Conservation (phyloP, 2,888 invertebrate species). For the Octonoba sinensis region DNA sequence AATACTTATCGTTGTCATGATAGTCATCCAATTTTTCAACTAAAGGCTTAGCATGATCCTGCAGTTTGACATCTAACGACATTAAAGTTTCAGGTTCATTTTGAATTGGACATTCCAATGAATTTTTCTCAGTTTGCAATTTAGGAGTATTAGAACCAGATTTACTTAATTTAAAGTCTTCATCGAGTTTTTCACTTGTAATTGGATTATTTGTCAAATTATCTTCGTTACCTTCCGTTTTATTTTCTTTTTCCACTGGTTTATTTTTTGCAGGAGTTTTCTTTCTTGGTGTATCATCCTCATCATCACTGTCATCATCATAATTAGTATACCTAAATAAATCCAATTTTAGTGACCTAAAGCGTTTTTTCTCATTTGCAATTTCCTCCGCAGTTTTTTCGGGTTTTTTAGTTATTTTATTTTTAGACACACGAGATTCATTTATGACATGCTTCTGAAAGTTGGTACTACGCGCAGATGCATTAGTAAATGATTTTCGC, state of each 20-base stretch:
- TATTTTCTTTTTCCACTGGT: neutral
- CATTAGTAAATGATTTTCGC: too few species aligned
- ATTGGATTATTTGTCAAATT: too few species aligned
- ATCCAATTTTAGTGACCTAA: neutral
- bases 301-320: neutral
- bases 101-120: too few species aligned
- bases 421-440: neutral
- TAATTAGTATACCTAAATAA: constrained; percentile 8
- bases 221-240: neutral
- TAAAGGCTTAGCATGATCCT: too few species aligned
- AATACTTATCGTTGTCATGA: too few species aligned
- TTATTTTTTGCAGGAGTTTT: neutral
- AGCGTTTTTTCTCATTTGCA: neutral
- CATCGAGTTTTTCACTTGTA: neutral
- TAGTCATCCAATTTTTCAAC: too few species aligned
- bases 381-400: neutral
- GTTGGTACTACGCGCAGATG: neutral
- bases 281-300: neutral
- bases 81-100: too few species aligned
- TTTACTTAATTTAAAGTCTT: neutral
- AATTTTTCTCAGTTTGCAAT: too few species aligned
- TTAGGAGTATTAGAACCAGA: too few species aligned
- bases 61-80: too few species aligned
- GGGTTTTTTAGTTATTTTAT: neutral
- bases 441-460: neutral